phyloP scores from a whole-genome alignment of 2,113 vertebrate genomes.

The Nycticorax nycticorax region DNA sequence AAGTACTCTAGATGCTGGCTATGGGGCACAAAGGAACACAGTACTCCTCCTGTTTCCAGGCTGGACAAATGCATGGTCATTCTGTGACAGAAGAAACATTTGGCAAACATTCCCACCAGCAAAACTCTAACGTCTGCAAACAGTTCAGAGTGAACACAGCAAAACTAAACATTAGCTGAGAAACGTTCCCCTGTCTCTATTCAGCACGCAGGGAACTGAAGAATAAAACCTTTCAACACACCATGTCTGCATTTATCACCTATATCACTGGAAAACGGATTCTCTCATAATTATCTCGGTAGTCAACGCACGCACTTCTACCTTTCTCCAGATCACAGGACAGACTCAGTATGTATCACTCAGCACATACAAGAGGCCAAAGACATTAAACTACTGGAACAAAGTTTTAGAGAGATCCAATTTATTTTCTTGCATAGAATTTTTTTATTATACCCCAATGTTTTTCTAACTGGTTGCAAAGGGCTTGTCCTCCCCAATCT shows the following conservation, averaged over 20 bases:
- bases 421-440: background rate
- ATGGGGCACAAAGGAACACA: background rate
- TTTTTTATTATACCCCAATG: background rate
- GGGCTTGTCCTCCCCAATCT: background rate
- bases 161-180: constrained; percentile 19
- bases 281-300: background rate
- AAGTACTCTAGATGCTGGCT: background rate
- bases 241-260: background rate
- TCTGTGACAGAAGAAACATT: constrained; percentile 37
- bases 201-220: background rate
- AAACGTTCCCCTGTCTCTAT: background rate
- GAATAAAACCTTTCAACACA: background rate
- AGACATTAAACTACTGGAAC: background rate
- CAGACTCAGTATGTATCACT: background rate
- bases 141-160: background rate
- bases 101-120: constrained; percentile 36
- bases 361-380: background rate
- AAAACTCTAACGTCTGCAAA: constrained; percentile 45
- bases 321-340: background rate
- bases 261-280: background rate
- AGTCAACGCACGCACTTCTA: background rate
- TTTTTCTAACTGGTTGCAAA: background rate
- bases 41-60: constrained; percentile 12
- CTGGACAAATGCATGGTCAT: constrained; percentile 25
- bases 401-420: background rate